A percentile compares a stretch with the other conserved stretches of the same genome.
These are phyloP conservation scores for Argya squamiceps DNA, from an alignment of 2,797 vertebrate species.

Conservation along the genomic window DNA sequence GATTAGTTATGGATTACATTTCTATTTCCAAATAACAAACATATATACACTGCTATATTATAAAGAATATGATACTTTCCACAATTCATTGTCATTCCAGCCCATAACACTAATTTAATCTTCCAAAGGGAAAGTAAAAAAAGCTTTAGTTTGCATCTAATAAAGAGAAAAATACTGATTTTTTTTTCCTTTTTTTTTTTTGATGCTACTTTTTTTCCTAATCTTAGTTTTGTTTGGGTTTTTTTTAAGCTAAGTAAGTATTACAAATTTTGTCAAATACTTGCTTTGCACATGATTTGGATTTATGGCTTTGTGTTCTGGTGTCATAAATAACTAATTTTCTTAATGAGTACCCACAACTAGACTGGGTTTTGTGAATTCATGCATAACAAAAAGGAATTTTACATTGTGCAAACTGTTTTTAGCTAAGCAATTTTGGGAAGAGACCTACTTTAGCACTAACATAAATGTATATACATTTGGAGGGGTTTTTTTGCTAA, in stretches of 20 bases:
- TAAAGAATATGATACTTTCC: conserved; percentile 12
- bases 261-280: not conserved
- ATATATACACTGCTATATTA: not conserved
- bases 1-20: conserved; percentile 62
- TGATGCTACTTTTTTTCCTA: not conserved
- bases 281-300: not conserved
- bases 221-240: not conserved
- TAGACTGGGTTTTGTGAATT: not conserved
- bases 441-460: not conserved
- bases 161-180: not conserved
- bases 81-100: not conserved
- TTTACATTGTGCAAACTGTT: not conserved
- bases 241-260: not conserved
- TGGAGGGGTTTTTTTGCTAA: accelerated
- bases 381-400: not conserved
- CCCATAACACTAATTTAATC: conserved; percentile 33
- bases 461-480: too few relatives aligned
- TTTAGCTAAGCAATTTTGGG: not conserved
- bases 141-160: not conserved
- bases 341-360: not conserved
- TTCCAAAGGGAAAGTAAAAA: conserved; percentile 11
- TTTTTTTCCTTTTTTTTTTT: not conserved
- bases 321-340: not conserved
- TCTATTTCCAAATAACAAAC: conserved; percentile 61
- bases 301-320: not conserved